Base-by-base conservation (phyloP, 2,113 vertebrate species). In the Rousettus leschenaultii region DNA sequence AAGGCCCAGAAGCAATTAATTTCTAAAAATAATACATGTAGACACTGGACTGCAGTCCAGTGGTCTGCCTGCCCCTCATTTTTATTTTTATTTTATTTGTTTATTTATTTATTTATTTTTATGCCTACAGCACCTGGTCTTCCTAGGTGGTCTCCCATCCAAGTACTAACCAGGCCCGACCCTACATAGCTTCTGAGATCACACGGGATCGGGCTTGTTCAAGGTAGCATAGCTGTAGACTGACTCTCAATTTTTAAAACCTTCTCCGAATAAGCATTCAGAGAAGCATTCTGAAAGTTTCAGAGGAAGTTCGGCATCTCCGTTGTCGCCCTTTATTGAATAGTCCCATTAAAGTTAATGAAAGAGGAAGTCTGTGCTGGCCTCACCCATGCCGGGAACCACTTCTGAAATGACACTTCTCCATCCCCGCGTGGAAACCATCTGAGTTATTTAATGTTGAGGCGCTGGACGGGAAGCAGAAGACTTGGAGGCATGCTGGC, bases 401-500 rank as follows among this genome's bases (percentile, higher is more conserved):
- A 28, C 63, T 16, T 57, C 38, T 33, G 38, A 48, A 65, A 24
- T 63, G 28, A 66, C 3, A 8, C 26, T 48, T 79, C 79, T 79
- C 45, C 38, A 7, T 38, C 55, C 19, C 65, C 57, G 65, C 30
- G 5, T 51, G 51, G 48, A 21, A 59, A 71, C 43, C 48, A 11
- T 61, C 75, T 82, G 15, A 43, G 15, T 57, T 79, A 19, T 38
- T 65, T 71, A 28, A 77, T 33, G 8, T 68, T 30, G 79, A 65
- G 59, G 28, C 30, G 18, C n/a, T 2, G 3, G 43, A 3, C 0
- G 22, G 57, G 53, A 73, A 16, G 9, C 21, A 30, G 45, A 35
- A 51, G 30, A 59, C 43, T 21, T 38, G 55, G 71, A 55, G 55
- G 13, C 38, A 7, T 18, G 53, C 68, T 0, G 0, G 7, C 30